Base-by-base conservation (phyloP, 53 echinoderm and acorn worm species). In the Antedon mediterranea region DNA sequence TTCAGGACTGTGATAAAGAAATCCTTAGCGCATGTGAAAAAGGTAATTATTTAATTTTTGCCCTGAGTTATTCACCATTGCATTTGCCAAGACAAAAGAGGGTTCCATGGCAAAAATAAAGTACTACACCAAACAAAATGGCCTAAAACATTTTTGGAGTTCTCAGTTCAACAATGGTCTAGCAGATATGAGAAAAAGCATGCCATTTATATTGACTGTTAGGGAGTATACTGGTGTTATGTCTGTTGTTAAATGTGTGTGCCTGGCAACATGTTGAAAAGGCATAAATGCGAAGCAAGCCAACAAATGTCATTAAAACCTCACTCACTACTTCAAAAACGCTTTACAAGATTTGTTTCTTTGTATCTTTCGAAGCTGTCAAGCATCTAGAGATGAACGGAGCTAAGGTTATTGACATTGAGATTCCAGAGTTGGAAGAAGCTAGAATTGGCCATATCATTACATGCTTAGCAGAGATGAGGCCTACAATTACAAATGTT, bases 361-460 rank as follows among this genome's bases (percentile, higher is more conserved):
- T 3, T 34, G 11, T 44, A 83, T 43, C 4, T 15, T 30, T 76
- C 30, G 23, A 73, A 87, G 90, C 86, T 72, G 81, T 93, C 18
- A 23, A 73, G 0, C 75, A 75, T 27, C 32, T 90, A 32, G 79
- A 84, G 72, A 32, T 73, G 28, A 77, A 81, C 23, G 93, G 93
- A 75, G 93, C 90, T 0, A 75, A 88, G 73, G 37, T 90, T 0
- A 80, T 88, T 23, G 85, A 73, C 14, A 84, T 93, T 18, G 77
- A 90, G 83, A 90, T 93, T 20, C 90, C 93, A 11, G 93, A 93
- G 75, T 37, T 85, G 9, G 90, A 93, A 73, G 93, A 93, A 75
- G 57, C 85, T 26, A 85, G 88, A 43, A 43, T 88, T 30, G 90
- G 89, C 13, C 93, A 93, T 73, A 30, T 75, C 73, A 72, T 90